Conservation (phyloP, 2,113 vertebrate genomes). For the Melanocharis versteri region DNA sequence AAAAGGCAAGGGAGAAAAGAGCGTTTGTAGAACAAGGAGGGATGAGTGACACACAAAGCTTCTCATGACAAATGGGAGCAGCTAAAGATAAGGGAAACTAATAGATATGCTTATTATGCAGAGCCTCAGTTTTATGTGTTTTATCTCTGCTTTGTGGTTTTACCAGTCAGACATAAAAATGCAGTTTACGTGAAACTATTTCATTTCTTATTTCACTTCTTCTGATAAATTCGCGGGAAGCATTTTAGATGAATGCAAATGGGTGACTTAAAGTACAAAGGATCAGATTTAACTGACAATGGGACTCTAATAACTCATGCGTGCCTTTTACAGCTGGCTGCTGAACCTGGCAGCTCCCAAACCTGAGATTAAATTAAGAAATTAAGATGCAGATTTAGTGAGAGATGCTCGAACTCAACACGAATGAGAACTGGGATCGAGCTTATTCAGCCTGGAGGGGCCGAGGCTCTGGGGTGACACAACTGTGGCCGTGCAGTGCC, state of each 20-base stretch:
- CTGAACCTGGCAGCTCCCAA: neutral
- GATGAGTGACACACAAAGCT: slow-evolving; percentile 36
- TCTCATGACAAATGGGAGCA: slow-evolving; percentile 39
- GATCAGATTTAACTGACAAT: neutral
- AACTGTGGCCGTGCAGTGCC: neutral
- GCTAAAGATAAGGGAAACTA: slow-evolving; percentile 29
- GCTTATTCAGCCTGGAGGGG: neutral
- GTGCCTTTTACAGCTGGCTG: neutral
- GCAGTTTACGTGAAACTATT: slow-evolving; percentile 13
- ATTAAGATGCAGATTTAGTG: slow-evolving; percentile 14
- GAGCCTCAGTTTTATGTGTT: slow-evolving; percentile 11
- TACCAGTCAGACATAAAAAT: slow-evolving; percentile 32
- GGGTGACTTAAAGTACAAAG: slow-evolving; percentile 13
- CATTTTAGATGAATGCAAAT: slow-evolving; percentile 47
- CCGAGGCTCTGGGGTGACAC: neutral
- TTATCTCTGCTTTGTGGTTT: slow-evolving; percentile 43
- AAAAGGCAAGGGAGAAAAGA: neutral
- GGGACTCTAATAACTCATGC: neutral
- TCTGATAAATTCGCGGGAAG: neutral
- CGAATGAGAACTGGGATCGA: neutral
- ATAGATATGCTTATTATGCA: slow-evolving; percentile 21
- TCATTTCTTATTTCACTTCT: slow-evolving; percentile 41
- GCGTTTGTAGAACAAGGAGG: slow-evolving; percentile 26
- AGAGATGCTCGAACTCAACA: neutral
- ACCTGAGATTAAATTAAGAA: slow-evolving; percentile 20